phyloP scores from a whole-genome alignment of 2,888 invertebrate species.

The Bimastos eiseni region DNA sequence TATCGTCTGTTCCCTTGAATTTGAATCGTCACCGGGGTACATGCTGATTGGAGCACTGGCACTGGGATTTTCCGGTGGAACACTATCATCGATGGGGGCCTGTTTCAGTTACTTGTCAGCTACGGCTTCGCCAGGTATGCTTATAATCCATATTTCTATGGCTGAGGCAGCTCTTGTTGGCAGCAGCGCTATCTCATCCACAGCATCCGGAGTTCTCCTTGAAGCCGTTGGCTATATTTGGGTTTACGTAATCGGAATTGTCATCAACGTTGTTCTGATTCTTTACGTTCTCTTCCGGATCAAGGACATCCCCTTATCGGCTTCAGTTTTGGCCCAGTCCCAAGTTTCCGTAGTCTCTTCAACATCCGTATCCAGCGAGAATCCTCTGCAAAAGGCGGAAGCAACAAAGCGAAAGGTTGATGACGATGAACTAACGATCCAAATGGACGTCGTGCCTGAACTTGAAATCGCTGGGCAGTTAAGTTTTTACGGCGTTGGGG shows the following conservation, averaged over 20 bases:
- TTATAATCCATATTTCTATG: not conserved
- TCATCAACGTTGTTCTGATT: conserved; percentile 16
- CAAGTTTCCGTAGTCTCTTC: not conserved
- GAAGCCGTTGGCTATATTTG: not conserved
- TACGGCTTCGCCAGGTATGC: not conserved
- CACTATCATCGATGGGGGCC: not conserved
- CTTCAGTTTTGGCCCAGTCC: not conserved
- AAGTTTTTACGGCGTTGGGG: not conserved
- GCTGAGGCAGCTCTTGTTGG: not conserved
- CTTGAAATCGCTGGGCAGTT: not conserved
- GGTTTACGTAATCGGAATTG: conserved; percentile 10
- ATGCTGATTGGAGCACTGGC: not conserved
- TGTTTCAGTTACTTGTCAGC: conserved; percentile 19
- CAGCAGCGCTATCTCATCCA: not conserved
- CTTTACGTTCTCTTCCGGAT: conserved; percentile 9
- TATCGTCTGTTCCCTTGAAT: not conserved
- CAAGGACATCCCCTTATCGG: not conserved
- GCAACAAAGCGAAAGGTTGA: not conserved
- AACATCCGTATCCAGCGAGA: not conserved
- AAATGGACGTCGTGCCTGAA: not conserved
- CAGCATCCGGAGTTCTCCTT: not conserved
- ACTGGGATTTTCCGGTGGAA: not conserved
- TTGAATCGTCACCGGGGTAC: not conserved
- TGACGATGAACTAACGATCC: not conserved
- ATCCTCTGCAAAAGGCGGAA: not conserved